phyloP scores from a whole-genome alignment of 2,797 vertebrate species.

The Saxicola maurus region DNA sequence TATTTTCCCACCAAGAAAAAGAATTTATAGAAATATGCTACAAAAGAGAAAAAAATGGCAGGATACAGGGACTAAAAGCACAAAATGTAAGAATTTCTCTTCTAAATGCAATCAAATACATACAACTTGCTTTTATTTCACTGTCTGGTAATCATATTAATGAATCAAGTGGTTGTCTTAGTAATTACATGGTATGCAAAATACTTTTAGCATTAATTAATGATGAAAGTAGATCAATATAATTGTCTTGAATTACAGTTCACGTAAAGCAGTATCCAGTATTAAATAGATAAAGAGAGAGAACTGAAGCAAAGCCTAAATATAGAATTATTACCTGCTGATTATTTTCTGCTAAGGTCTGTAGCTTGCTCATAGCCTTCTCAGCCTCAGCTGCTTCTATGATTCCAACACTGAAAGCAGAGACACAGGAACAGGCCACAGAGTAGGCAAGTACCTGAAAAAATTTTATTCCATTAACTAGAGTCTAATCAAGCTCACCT shows the following conservation, averaged over 20 bases:
- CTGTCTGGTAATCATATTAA: background rate
- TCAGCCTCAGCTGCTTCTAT: constrained; percentile 83
- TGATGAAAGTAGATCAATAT: background rate
- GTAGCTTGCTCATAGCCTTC: constrained; percentile 81
- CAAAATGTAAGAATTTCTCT: background rate
- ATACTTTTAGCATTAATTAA: background rate
- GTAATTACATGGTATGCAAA: accelerated
- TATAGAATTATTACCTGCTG: constrained; percentile 81
- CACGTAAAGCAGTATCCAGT: background rate
- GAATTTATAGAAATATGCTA: background rate
- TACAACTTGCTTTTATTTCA: background rate
- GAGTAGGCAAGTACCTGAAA: constrained; percentile 87
- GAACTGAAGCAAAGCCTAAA: background rate
- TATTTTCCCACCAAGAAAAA: background rate
- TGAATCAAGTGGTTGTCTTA: background rate
- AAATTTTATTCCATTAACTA: background rate
- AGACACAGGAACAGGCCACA: constrained; percentile 81
- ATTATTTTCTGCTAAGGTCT: constrained; percentile 81
- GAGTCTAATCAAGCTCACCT: background rate
- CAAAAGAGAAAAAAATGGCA: background rate
- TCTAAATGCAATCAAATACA: background rate
- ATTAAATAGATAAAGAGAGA: background rate
- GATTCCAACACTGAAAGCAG: constrained; percentile 84
- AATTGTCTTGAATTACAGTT: background rate
- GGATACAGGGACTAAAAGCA: background rate